These are phyloP conservation scores for Pterobdella sp. DNA, from an alignment of 2,888 invertebrate species.

Conservation along the genomic window DNA sequence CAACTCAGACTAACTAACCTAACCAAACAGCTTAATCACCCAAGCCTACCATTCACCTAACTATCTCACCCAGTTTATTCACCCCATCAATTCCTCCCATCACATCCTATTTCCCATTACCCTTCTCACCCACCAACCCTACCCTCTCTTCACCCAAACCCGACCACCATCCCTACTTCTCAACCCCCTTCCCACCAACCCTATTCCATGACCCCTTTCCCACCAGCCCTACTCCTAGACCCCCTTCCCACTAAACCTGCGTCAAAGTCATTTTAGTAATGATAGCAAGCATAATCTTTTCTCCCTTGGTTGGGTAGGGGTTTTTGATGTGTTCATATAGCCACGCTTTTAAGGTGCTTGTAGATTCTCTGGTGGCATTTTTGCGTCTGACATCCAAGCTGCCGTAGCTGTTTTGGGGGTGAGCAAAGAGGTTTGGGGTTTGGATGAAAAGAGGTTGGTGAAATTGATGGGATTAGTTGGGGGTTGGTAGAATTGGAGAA, in stretches of 20 bases:
- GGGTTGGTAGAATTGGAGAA: conserved; percentile 7
- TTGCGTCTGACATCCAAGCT: conserved; percentile 74
- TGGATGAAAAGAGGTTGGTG: too few species aligned
- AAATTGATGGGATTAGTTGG: too few species aligned
- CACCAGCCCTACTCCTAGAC: conserved; percentile 56
- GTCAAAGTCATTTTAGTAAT: conserved; percentile 91
- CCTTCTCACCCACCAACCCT: too few species aligned
- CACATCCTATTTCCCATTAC: too few species aligned
- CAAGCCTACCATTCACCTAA: too few species aligned
- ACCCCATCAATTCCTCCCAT: too few species aligned
- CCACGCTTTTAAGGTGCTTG: conserved; percentile 93
- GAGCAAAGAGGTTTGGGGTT: too few species aligned
- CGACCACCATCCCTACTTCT: too few species aligned
- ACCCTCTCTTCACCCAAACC: too few species aligned
- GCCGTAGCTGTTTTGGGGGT: conserved; percentile 35
- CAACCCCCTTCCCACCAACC: conserved; percentile 55
- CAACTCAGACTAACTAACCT: too few species aligned
- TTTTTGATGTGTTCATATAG: conserved; percentile 92
- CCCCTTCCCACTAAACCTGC: conserved; percentile 74
- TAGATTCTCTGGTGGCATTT: conserved; percentile 93
- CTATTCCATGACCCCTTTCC: not conserved
- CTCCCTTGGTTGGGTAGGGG: conserved; percentile 89
- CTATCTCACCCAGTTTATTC: too few species aligned
- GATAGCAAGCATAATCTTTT: conserved; percentile 89
- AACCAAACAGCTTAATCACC: too few species aligned